These are phyloP conservation scores for Pachypanchax playfairii DNA, from an alignment of 2,113 vertebrate species.

Conservation along the genomic window DNA sequence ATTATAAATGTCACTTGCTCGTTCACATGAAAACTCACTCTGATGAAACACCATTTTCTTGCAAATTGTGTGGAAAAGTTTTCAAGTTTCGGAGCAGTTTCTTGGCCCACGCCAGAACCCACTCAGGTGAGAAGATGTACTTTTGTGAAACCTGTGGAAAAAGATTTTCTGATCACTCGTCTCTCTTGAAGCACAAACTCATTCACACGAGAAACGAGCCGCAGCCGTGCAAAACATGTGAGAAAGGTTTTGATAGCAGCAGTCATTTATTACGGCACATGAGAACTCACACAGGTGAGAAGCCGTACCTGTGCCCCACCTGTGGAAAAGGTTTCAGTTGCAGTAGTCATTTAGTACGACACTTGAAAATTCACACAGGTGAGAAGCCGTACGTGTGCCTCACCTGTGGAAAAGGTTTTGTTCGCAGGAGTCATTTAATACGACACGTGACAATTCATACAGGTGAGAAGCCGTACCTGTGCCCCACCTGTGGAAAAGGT, in stretches of 20 bases:
- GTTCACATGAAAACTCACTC: constrained; percentile 4
- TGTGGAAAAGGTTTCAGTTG: not conserved
- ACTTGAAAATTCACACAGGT: not conserved
- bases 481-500: not conserved
- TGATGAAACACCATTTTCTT: not conserved
- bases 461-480: not conserved
- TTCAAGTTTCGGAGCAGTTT: not conserved
- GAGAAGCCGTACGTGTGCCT: not conserved
- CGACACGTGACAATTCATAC: not conserved
- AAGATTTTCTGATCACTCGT: not conserved
- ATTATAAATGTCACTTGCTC: not conserved
- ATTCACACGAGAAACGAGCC: too few species aligned
- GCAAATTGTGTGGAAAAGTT: not conserved
- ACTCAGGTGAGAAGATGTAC: not conserved
- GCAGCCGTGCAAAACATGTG: too few species aligned
- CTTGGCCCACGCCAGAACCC: not conserved
- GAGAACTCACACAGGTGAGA: not conserved
- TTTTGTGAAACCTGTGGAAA: constrained; percentile 1
- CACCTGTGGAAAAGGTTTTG: not conserved
- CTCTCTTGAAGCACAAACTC: not conserved
- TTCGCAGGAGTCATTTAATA: too few species aligned
- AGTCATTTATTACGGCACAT: too few species aligned
- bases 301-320: not conserved
- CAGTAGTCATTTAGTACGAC: not conserved
- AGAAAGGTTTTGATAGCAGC: too few species aligned